Evolutionary conservation across 2,113 vertebrate genomes (phyloP), one percentile per base, ranked within the genome.

Genomic region (Mustela lutreola): DNA sequence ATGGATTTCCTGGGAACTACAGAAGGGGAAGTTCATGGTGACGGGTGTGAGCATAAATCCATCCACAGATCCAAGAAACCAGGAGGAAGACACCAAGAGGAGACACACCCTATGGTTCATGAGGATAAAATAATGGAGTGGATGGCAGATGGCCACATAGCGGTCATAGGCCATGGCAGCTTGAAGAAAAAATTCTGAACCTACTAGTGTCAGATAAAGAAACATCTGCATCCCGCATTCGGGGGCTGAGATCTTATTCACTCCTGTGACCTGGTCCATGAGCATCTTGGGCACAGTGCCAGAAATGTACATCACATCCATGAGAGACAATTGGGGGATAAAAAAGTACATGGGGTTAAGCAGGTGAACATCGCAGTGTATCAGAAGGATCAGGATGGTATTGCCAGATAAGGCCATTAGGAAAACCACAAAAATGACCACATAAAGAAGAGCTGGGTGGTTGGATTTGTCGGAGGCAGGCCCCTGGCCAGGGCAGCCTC

Each of bases 321-420:
- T 78, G 75, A 78, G 42, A 48, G 42, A 78, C 75, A 78, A 78
- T 11, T 78, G 75, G 7, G 26, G 19, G 15, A 78, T 78, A 31
- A 98, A 95, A 60, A 97, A 96, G 75, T 98, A 96, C 91, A 98
- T 98, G 84, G 97, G 85, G 1, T 93, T 97, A 42, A 97, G 91
- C 7, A 98, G 97, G 11, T 80, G 65, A 18, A 3, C 0, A 31
- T 96, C 81, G 22, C 33, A 84, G 31, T 42, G 18, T 18, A 97
- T 96, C 12, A 98, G 33, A 1, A 93, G 11, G 24, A 97, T 92
- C 12, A 98, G 89, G 11, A 95, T 2, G 15, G 58, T 56, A 10
- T 98, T 98, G 58, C 85, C 97, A 50, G 83, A 84, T 7, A 98
- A n/a, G 6, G 92, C 95, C 75, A 67, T 60, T n/a, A 97, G 36